Base-by-base conservation (phyloP, 2,888 invertebrate species). In the Catotricha subobsoleta region DNA sequence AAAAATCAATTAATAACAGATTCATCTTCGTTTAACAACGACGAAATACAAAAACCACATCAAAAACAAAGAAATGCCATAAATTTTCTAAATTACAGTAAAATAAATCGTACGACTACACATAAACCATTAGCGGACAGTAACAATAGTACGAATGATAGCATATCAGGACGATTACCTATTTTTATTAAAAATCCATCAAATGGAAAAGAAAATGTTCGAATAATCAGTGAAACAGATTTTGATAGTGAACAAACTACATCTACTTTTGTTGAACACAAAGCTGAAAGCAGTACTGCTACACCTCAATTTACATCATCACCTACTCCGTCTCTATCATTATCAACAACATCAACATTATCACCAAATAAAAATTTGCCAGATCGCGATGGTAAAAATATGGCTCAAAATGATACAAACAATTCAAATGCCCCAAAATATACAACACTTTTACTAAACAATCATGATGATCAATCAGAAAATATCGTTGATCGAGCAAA, bases 211-310 rank as follows among this genome's bases (percentile, higher is more conserved):
- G n/a, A 29, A 29, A 29, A 29, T 29, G 29, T 12, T n/a, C 29
- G 8, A 13, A 10, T 29, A 4, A 39, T n/a, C 13, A 41, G 2
- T 25, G 23, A 20, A n/a, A n/a, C n/a, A n/a, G n/a, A n/a, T n/a
- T n/a, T n/a, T n/a, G n/a, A n/a, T n/a, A n/a, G 33, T 12, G 19
- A 9, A 13, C 33, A 18, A 33, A 35, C 18, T 15, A 31, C 42
- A 2, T 39, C 43, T 13, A 45, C 43, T 2, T 42, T 43, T 39
- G 31, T 30, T 3, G 13, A 38, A 12, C 30, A 40, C 5, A 40
- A 40, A 13, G 40, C 39, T 10, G 43, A 30, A 33, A 41, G 23
- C 18, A 12, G 18, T 10, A 16, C 33, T 9, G 19, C 33, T 10
- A 33, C 30, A 13, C 31, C 31, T 15, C 8, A 13, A 31, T 6